Base-by-base conservation (phyloP, 2,888 invertebrate genomes). In the Polyommatus iphigenia region DNA sequence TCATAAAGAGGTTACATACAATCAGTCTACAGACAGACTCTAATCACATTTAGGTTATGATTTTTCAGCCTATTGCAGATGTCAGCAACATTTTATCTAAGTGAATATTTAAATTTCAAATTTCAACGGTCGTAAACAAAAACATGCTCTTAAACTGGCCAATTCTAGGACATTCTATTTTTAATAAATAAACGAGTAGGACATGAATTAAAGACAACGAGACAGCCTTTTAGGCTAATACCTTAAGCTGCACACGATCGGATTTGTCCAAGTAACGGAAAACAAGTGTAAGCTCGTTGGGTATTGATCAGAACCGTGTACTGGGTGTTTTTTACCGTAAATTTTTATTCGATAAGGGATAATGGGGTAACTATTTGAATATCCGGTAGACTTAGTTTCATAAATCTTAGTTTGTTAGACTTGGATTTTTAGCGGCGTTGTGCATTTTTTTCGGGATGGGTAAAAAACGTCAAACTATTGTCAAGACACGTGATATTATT, bases 211-310 rank as follows among this genome's bases (percentile, higher is more conserved):
- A 20, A 62, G 20, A 62, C 10, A 62, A 24, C 10, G 24, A 10
- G 24, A 5, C 67, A 29, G 71, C 54, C 54, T 54, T 72, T 75
- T 75, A 54, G 75, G 54, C 54, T 75, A 75, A 75, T 75, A 75
- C 75, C 54, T 54, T 75, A 32, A 75, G 75, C 75, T 54, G 46
- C 50, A 75, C 54, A 54, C 75, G 75, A 29, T 50, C 75, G 75
- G 75, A 50, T 75, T 75, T 75, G 13, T 29, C 18, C 29, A 50
- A 75, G 75, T 75, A 75, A 75, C 54, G 18, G 75, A 29, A 54
- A 50, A 54, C 75, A 67, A 57, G 24, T 54, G 50, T 41, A 76
- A 67, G 50, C 76, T 71, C 67, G 76, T 77, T 50, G 15, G 24
- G 72, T 62, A 72, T 71, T 76, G 73, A 62, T 78, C 71, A 4